Base-by-base conservation (phyloP, 2,888 invertebrate species). In the Acrobasis consociella region DNA sequence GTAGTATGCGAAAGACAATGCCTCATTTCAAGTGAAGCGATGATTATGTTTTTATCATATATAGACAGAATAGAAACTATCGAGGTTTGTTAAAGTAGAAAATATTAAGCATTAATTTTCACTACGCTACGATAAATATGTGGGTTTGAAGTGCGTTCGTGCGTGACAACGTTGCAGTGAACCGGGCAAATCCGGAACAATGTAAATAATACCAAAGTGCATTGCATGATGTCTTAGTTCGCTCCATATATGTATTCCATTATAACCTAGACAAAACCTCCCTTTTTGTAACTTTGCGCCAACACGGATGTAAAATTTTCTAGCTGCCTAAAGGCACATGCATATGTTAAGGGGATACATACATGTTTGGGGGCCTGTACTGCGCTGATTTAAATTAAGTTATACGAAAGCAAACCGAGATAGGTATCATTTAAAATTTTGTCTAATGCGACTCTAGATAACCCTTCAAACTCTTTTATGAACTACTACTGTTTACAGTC, bases 1-100 rank as follows among this genome's bases (percentile, higher is more conserved):
- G 72, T 70, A 72, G 64, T 73, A 67, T 73, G 70, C 76, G 74
- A 16, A 22, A 52, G 42, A 78, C 75, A 79, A 81, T 76, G 73
- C 73, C 66, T n/a, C 13, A 37, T 49, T 55, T 50, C 38, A 37
- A 59, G 49, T 9, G 58, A 31, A 59, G 38, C 15, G 15, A 5
- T 17, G 15, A 39, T 39, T 39, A 39, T 11, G 7, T 39, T 39
- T 38, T 53, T n/a, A 15, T 37, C 13, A 37, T 53, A 37, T 53
- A 38, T 9, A 37, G 9, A 37, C 31, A 37, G 13, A 9, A n/a
- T 15, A 37, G 15, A 37, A n/a, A 46, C 11, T 46, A 46, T 11
- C 7, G 8, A 52, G 17, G 17, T 52, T 5, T 31, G 53, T 37
- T 37, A n/a, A 7, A 58, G 37, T 49, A 49, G 49, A 59, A 37